Percentiles rank a stretch among this genome's conserved stretches.
These are phyloP conservation scores for Lampris megalopsis DNA, from an alignment of 2,113 vertebrate genomes.

Conservation along the genomic window DNA sequence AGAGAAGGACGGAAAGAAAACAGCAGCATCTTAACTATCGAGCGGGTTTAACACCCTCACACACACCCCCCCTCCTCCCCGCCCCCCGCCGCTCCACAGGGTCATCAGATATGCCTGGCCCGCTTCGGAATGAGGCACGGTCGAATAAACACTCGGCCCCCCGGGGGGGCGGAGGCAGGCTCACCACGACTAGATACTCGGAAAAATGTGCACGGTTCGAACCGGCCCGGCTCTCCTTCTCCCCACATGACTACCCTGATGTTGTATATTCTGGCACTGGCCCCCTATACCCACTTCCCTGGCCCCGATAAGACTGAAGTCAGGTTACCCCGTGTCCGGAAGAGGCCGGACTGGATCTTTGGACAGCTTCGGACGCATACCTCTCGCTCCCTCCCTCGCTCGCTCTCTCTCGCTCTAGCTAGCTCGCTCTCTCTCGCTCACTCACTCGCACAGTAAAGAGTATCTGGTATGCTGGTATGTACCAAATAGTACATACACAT, in stretches of 20 bases:
- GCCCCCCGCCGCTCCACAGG: conserved; percentile 30
- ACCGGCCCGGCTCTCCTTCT: conserved; percentile 36
- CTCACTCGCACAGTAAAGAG: background rate
- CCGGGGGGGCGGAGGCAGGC: conserved; percentile 46
- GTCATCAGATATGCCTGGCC: conserved; percentile 73
- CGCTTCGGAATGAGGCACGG: conserved; percentile 65
- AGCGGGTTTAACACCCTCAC: conserved; percentile 53
- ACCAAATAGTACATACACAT: background rate
- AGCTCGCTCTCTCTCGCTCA: too few species aligned
- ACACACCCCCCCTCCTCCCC: conserved; percentile 23
- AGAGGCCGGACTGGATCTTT: conserved; percentile 32
- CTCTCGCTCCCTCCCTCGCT: background rate
- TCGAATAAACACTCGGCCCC: conserved; percentile 70
- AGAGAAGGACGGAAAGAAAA: conserved; percentile 45
- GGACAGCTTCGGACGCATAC: conserved; percentile 32
- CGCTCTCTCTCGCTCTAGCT: too few species aligned
- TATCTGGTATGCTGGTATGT: background rate
- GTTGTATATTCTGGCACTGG: conserved; percentile 55
- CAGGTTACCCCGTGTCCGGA: conserved; percentile 27
- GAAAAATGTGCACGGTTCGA: conserved; percentile 64
- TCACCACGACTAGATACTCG: conserved; percentile 46
- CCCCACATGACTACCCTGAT: conserved; percentile 47
- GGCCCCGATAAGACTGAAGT: conserved; percentile 13
- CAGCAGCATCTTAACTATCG: conserved; percentile 39
- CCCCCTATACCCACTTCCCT: conserved; percentile 19